phyloP scores from a whole-genome alignment of 2,113 vertebrate genomes.

The Marmota flaviventris region DNA sequence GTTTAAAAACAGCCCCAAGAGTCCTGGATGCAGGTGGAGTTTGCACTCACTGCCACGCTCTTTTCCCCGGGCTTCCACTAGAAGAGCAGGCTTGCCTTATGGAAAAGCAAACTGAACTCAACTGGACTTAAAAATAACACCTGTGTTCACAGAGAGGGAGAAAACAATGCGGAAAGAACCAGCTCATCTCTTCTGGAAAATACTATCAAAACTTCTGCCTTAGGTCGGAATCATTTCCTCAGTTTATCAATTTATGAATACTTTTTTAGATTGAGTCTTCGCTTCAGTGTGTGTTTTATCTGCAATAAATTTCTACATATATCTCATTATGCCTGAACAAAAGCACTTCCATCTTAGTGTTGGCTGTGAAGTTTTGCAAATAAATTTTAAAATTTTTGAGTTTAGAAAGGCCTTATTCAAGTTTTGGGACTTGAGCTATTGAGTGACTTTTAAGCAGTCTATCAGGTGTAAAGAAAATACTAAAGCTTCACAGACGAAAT shows the following conservation, averaged over 20 bases:
- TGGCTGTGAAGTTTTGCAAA: not conserved
- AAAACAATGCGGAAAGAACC: not conserved
- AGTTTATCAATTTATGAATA: not conserved
- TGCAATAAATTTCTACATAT: not conserved
- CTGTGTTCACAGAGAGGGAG: not conserved
- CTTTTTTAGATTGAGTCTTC: not conserved
- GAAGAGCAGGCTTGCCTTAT: not conserved
- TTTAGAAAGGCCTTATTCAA: conserved; percentile 7
- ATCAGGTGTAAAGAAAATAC: not conserved
- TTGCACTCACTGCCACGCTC: not conserved
- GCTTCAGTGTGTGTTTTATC: not conserved
- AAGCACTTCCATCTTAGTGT: not conserved
- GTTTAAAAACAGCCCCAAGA: not conserved
- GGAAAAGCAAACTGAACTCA: conserved; percentile 9
- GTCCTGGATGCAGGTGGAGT: not conserved
- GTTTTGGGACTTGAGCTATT: not conserved
- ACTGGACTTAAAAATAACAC: not conserved
- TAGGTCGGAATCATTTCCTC: not conserved
- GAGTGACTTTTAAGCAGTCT: not conserved
- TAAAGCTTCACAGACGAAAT: not conserved
- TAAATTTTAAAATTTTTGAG: not conserved
- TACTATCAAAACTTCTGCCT: not conserved
- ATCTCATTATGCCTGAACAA: not conserved
- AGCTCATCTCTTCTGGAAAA: not conserved
- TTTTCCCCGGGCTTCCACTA: not conserved